phyloP scores from a whole-genome alignment of 2,113 vertebrate genomes.

The Micronycteris hirsuta region DNA sequence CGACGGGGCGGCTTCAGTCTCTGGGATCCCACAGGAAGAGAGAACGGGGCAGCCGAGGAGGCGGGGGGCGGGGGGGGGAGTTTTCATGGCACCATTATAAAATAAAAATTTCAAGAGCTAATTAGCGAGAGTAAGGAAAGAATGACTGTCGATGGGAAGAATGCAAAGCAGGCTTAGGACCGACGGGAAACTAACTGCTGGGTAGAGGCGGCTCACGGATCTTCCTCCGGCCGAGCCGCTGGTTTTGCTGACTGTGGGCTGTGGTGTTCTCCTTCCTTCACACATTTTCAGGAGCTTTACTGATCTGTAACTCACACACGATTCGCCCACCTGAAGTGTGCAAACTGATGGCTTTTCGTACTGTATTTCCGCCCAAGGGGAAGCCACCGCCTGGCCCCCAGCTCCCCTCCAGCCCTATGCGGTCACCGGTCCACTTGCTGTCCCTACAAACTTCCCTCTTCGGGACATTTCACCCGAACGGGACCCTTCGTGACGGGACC shows the following conservation, averaged over 20 bases:
- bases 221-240: neutral
- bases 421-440: neutral
- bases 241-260: neutral
- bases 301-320: neutral
- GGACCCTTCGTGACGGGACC: neutral
- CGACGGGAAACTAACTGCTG: neutral
- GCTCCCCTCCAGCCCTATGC: neutral
- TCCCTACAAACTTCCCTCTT: neutral
- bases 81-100: neutral
- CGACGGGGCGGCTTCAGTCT: fast-evolving
- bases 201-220: neutral
- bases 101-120: neutral
- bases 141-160: neutral
- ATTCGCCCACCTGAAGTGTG: neutral
- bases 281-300: neutral
- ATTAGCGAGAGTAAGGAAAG: neutral
- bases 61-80: neutral
- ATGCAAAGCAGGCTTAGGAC: neutral
- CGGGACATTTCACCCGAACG: neutral
- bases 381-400: neutral
- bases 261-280: neutral
- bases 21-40: neutral
- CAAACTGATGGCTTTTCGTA: neutral
- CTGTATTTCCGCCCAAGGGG: neutral
- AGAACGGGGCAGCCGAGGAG: neutral